A percentile compares a stretch with the other conserved stretches of the same genome.
Conservation (phyloP, 2,797 vertebrate genomes). For the Eupleurogrammus muticus region DNA sequence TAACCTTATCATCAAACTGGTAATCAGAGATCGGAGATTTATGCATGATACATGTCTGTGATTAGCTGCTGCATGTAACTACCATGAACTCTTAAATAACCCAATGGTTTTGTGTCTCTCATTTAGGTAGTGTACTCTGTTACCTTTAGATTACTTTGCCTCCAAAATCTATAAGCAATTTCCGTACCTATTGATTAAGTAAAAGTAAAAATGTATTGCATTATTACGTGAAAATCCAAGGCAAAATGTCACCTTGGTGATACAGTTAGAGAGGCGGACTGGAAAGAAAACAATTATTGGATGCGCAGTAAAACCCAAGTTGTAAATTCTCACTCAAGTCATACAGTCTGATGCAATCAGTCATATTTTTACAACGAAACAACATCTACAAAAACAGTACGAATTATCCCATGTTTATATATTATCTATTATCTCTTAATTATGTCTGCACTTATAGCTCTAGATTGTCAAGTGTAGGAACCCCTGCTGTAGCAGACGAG, state of each 20-base stretch:
- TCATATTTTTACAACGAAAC: neutral
- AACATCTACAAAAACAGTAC: neutral
- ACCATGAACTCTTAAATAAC: constrained; percentile 29
- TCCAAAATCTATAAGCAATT: constrained; percentile 50
- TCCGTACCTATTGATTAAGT: constrained; percentile 32
- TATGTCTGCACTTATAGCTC: constrained; percentile 35
- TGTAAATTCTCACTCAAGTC: neutral
- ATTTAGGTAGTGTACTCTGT: constrained; percentile 4
- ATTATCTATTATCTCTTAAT: constrained; percentile 42
- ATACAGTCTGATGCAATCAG: neutral
- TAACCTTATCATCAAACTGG: constrained; percentile 48
- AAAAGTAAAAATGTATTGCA: constrained; percentile 12
- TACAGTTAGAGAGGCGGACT: neutral
- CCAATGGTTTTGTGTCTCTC: constrained; percentile 8
- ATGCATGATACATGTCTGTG: constrained; percentile 50
- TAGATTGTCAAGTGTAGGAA: constrained; percentile 7
- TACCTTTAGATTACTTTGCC: constrained; percentile 29
- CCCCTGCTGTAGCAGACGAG: constrained; percentile 37
- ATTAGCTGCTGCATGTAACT: constrained; percentile 50
- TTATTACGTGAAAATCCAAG: constrained; percentile 22
- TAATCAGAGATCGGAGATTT: constrained; percentile 65
- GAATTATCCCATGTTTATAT: constrained; percentile 24
- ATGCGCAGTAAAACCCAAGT: neutral
- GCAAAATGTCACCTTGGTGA: constrained; percentile 33
- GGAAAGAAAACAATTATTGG: constrained; percentile 28